Conservation (phyloP, 2,113 vertebrate species). For the Tamias sibiricus region DNA sequence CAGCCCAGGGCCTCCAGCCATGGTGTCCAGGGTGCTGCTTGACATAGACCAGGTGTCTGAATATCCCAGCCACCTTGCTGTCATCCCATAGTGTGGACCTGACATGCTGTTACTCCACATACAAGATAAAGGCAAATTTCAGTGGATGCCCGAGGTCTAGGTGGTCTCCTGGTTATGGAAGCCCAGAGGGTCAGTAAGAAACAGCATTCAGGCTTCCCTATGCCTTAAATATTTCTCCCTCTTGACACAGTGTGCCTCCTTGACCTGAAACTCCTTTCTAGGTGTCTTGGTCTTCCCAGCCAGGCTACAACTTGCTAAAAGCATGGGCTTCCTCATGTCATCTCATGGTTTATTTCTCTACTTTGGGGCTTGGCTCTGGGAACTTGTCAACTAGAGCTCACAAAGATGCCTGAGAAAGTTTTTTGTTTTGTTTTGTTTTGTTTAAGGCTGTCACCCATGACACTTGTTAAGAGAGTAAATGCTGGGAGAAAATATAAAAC, state of each 20-base stretch:
- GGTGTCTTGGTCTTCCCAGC: background rate
- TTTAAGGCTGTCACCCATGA: background rate
- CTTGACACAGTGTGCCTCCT: background rate
- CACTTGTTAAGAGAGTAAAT: background rate
- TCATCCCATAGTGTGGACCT: background rate
- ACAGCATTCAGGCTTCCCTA: background rate
- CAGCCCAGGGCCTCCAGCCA: background rate
- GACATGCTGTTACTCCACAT: background rate
- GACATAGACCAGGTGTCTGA: background rate
- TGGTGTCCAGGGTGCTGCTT: background rate
- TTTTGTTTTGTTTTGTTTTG: background rate
- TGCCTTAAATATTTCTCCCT: background rate
- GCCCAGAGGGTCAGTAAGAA: background rate
- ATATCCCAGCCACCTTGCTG: background rate
- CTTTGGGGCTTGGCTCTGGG: background rate
- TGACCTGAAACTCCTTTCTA: background rate
- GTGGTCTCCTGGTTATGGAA: background rate
- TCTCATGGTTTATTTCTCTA: background rate
- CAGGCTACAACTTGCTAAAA: background rate
- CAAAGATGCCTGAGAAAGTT: background rate
- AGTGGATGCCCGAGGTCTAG: background rate
- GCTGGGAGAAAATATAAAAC: background rate
- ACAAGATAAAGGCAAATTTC: background rate
- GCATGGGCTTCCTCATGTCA: background rate
- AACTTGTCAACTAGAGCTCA: background rate